Evolutionary conservation across 2,797 vertebrate genomes (phyloP).

Genomic region (Leontocebus nigricollis): DNA sequence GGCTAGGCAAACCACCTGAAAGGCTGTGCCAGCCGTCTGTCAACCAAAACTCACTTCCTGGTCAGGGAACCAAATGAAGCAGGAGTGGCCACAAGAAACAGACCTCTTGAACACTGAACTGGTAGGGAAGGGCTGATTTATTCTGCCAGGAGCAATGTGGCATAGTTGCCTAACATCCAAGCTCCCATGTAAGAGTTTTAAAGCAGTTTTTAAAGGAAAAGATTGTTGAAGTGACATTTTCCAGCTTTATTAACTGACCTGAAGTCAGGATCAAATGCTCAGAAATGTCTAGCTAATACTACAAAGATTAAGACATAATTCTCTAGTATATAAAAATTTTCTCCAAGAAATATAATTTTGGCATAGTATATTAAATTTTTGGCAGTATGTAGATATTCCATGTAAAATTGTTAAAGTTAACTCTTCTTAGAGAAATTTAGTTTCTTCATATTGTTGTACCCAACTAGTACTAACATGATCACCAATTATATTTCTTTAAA

Average conservation of each 20-base stretch:
- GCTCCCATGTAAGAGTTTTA: background rate
- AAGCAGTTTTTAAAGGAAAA: background rate
- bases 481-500: background rate
- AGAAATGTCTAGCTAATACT: background rate
- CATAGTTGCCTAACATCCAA: no score
- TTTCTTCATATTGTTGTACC: constrained; percentile 9
- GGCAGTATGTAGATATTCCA: background rate
- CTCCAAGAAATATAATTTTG: background rate
- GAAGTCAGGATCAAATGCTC: background rate
- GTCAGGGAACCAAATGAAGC: no score
- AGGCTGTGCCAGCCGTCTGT: no score
- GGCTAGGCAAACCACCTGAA: no score
- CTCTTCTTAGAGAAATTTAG: background rate
- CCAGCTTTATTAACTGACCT: background rate
- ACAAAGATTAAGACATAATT: background rate
- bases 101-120: no score
- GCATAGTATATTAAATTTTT: background rate
- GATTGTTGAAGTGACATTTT: background rate
- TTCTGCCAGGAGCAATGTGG: no score
- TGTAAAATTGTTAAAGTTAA: background rate
- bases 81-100: no score
- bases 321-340: background rate
- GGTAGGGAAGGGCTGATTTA: no score
- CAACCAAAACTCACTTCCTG: no score
- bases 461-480: background rate